Conservation (phyloP, 2,797 vertebrate species). For the Aphelocoma californica region DNA sequence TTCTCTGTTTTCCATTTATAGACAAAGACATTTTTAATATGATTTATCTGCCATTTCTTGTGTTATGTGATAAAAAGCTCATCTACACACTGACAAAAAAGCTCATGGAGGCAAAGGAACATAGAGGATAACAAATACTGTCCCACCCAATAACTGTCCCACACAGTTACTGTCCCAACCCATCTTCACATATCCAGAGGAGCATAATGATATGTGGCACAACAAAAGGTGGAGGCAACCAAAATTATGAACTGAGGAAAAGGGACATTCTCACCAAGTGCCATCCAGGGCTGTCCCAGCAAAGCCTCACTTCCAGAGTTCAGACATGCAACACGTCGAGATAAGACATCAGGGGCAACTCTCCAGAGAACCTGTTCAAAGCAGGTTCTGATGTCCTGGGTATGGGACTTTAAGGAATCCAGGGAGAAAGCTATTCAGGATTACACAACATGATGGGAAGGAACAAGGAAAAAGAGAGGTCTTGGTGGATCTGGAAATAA, state of each 20-base stretch:
- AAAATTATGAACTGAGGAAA: background rate
- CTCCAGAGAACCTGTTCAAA: background rate
- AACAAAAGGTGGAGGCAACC: background rate
- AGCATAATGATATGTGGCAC: too few species aligned
- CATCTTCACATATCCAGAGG: background rate
- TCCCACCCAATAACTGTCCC: too few species aligned
- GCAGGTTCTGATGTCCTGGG: fast-evolving
- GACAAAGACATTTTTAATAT: background rate
- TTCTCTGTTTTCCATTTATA: background rate
- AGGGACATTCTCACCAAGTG: background rate
- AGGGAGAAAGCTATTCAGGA: background rate
- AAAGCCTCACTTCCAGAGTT: background rate
- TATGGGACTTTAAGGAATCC: too few species aligned
- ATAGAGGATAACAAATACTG: background rate
- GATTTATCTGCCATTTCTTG: background rate
- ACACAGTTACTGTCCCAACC: background rate
- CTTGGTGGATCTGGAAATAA: background rate
- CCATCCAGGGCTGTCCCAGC: background rate
- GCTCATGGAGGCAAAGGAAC: too few species aligned
- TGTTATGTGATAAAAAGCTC: background rate
- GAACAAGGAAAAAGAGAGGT: background rate
- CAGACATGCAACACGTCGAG: background rate
- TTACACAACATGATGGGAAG: background rate
- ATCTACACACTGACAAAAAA: background rate
- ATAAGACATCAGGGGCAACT: background rate